phyloP scores from a whole-genome alignment of 1,140 invertebrate genomes.

The Caenorhabditis latens region DNA sequence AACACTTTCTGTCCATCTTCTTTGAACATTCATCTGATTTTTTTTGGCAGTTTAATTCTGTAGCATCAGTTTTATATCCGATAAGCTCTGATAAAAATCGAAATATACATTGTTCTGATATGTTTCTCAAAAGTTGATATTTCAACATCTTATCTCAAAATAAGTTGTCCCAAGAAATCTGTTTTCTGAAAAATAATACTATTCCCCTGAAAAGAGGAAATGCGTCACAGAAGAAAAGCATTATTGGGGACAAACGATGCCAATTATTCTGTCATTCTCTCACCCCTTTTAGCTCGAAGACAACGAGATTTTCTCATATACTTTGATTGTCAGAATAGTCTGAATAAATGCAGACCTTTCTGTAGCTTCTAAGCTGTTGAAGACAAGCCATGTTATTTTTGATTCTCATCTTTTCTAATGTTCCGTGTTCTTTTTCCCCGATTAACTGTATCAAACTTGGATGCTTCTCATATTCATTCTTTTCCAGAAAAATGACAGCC shows the following conservation, averaged over 20 bases:
- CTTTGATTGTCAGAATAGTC: too few relatives aligned
- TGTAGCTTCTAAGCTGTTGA: too few relatives aligned
- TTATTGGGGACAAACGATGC: not conserved
- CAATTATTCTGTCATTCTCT: slow-evolving; percentile 49
- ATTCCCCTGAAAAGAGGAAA: not conserved
- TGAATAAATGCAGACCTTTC: too few relatives aligned
- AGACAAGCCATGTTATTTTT: not conserved
- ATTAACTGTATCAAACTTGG: not conserved
- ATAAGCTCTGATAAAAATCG: too few relatives aligned
- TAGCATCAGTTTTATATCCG: too few relatives aligned
- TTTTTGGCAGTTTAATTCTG: not conserved
- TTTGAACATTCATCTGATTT: not conserved
- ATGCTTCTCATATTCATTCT: not conserved
- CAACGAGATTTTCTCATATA: too few relatives aligned
- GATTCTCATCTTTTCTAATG: not conserved
- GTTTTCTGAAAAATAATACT: not conserved
- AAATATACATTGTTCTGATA: too few relatives aligned
- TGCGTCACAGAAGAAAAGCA: not conserved
- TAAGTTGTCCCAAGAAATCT: not conserved
- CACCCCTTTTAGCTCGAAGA: not conserved
- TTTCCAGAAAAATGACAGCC: slow-evolving; percentile 25
- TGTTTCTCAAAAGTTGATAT: too few relatives aligned
- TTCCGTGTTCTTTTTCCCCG: not conserved
- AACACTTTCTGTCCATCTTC: not conserved
- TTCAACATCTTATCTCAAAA: not conserved